Evolutionary conservation across 2,888 invertebrate genomes (phyloP).

Genomic region (Nemotelus nigrinus): DNA sequence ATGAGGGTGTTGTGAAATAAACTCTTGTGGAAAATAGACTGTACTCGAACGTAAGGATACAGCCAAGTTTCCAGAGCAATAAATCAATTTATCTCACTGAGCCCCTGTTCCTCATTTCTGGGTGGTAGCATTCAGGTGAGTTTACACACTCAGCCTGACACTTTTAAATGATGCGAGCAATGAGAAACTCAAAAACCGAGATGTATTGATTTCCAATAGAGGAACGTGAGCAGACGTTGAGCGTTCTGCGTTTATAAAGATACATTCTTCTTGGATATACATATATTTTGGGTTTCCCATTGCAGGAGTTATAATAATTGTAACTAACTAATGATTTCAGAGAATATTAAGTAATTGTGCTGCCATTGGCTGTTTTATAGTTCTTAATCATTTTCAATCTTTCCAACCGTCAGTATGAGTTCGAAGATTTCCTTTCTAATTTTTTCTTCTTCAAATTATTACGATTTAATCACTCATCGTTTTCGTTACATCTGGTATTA

Average conservation of each 20-base stretch:
- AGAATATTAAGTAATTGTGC: slow-evolving; percentile 41
- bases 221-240: too few relatives aligned
- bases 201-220: too few relatives aligned
- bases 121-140: slow-evolving; percentile 51
- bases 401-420: not conserved
- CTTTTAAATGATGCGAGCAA: too few relatives aligned
- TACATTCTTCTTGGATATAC: not conserved
- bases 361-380: not conserved
- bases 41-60: slow-evolving; percentile 28
- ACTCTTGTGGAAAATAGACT: slow-evolving; percentile 22
- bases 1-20: slow-evolving; percentile 38
- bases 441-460: not conserved
- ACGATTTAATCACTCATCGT: not conserved
- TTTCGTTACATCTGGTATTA: slow-evolving; percentile 17
- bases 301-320: not conserved
- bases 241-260: too few relatives aligned
- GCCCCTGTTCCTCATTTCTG: slow-evolving; percentile 59
- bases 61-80: slow-evolving; percentile 20
- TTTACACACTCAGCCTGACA: not conserved
- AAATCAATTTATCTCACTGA: slow-evolving; percentile 58
- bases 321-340: slow-evolving; percentile 35
- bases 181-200: too few relatives aligned
- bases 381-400: not conserved
- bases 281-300: slow-evolving; percentile 15
- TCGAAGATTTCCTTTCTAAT: not conserved